Percentiles rank a stretch among this genome's conserved stretches.
Evolutionary conservation across 2,888 invertebrate species (phyloP).

Genomic region (Drosophila atripex): DNA sequence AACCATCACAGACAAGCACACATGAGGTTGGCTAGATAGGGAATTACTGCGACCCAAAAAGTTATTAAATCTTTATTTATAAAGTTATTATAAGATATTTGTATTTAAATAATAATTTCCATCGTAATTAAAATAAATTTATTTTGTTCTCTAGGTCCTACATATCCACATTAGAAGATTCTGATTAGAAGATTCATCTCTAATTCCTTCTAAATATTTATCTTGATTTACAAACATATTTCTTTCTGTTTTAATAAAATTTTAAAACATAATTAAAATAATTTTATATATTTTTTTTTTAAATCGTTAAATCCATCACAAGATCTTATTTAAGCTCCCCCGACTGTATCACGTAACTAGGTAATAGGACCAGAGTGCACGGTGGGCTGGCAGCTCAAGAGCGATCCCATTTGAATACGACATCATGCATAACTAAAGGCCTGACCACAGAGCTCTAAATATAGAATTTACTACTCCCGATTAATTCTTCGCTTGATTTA

Average conservation of each 20-base stretch:
- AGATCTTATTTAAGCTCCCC: not conserved
- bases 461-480: slow-evolving; percentile 34
- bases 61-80: too few relatives aligned
- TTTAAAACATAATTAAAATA: not conserved
- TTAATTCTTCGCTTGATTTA: slow-evolving; percentile 24
- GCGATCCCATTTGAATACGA: slow-evolving; percentile 12
- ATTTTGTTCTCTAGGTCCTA: too few relatives aligned
- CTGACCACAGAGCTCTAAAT: slow-evolving; percentile 15
- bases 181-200: too few relatives aligned
- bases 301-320: too few relatives aligned
- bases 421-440: slow-evolving; percentile 1
- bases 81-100: too few relatives aligned
- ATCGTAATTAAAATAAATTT: too few relatives aligned
- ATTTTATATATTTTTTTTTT: not conserved
- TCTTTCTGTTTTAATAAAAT: not conserved
- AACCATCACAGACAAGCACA: slow-evolving; percentile 23
- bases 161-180: too few relatives aligned
- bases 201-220: too few relatives aligned
- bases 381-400: slow-evolving; percentile 24
- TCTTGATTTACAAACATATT: not conserved
- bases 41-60: not conserved
- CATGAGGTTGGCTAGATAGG: slow-evolving; percentile 22
- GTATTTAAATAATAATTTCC: too few relatives aligned
- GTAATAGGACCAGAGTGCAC: slow-evolving; percentile 65
- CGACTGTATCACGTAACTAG: slow-evolving; percentile 52